Evolutionary conservation across 2,888 invertebrate genomes (phyloP), one percentile per base, ranked within the genome.

Genomic region (Apotomis turbidana): DNA sequence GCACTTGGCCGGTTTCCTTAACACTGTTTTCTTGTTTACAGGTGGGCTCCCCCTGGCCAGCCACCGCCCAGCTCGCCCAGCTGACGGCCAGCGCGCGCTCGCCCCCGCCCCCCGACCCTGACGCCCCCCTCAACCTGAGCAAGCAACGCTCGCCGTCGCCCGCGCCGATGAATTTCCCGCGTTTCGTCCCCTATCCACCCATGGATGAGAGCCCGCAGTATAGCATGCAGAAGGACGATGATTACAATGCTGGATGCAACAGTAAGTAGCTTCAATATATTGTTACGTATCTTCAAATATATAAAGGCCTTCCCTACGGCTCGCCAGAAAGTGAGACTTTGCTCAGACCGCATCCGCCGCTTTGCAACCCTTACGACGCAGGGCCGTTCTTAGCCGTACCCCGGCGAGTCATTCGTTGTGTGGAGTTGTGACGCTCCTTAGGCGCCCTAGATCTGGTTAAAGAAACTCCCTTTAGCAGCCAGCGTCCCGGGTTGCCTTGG

Each of bases 101-200:
- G 41, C 94, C 95, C 0, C 96, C 92, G 0, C 93, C 95, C 0
- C 93, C 92, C 49, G 96, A 97, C 88, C 95, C 96, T 0, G 98
- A 98, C 85, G 95, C 97, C 1, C 98, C 98, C 1, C 94, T 98
- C 58, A 98, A 98, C 90, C 95, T 98, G 68, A 96, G 96, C 82
- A 98, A 98, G 90, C 98, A 98, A 71, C 96, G 97, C 68, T 94
- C 94, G 12, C 95, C 95, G 4, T 94, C 94, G 1, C 94, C 94
- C 76, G 94, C 84, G 87, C 95, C 95, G 60, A 94, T 96, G 83
- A 93, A 92, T 90, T 80, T 93, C 80, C 92, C 89, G 0, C 84
- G 91, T 57, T 96, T 95, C 74, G 87, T 90, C 71, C 93, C 93
- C 59, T 93, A 93, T 84, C 90, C 90, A 0, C 89, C 89, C 0